Evolutionary conservation across 92 coral and sea anemone genomes (phyloP), one percentile per base, ranked within the genome.

Genomic region (Zoanthus solanderi): DNA sequence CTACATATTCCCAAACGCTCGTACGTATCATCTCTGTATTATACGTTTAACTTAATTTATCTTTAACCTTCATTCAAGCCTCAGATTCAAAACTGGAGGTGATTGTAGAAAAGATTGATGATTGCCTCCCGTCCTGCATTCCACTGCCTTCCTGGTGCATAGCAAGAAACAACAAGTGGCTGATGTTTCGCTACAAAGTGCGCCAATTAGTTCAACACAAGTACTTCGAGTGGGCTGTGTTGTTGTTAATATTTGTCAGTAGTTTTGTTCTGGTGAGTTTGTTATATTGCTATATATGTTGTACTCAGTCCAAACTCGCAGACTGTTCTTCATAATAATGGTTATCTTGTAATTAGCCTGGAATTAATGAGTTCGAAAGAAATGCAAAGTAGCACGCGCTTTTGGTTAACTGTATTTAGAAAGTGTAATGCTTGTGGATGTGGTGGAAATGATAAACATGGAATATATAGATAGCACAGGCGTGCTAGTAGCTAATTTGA

Each of bases 141-240:
- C 75, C 58, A 44, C 56, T 80, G 13, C 85, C 85, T 7, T 4
- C 74, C 8, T 17, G 14, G 3, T 63, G 85, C 14, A 65, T 63
- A 15, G 10, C 67, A 77, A 63, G 85, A 61, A 42, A 65, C 44
- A 69, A 80, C n/a, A 65, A 9, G 18, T 95, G 98, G 98, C 84
- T 95, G 47, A 16, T 45, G 61, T 84, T 96, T 63, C 94, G 99
- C 48, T 91, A 87, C 75, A 83, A 91, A 69, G 91, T 94, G 3
- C 94, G 94, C 9, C 75, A 54, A 58, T 76, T 96, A 9, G 99
- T 96, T 72, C 92, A 96, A 65, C 98, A 93, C 88, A 94, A 91
- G 69, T 95, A 91, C 87, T 96, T 96, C 80, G 99, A 96, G 81
- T 95, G 99, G 98, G 93, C 92, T 67, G 90, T 96, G 69, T 91